Conservation (phyloP, 2,797 vertebrate genomes). For the Falco peregrinus region DNA sequence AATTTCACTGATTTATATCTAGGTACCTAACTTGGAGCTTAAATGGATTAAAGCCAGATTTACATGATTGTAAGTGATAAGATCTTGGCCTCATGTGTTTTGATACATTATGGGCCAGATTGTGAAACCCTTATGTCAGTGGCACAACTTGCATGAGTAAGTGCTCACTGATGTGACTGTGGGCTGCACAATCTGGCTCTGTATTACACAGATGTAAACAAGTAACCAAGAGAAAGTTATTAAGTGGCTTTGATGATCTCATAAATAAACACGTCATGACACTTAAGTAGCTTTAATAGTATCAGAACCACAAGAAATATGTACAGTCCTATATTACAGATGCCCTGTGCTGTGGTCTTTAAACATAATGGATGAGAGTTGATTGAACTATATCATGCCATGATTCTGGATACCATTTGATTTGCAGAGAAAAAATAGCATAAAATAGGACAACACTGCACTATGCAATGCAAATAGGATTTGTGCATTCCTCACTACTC, state of each 20-base stretch:
- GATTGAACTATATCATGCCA: conserved; percentile 27
- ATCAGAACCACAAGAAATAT: conserved; percentile 64
- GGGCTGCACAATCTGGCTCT: conserved; percentile 49
- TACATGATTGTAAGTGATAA: conserved; percentile 47
- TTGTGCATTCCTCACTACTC: neutral
- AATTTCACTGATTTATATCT: conserved; percentile 56
- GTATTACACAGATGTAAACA: conserved; percentile 48
- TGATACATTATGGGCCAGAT: conserved; percentile 49
- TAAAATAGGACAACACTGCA: conserved; percentile 1
- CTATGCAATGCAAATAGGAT: neutral
- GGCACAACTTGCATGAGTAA: conserved; percentile 47
- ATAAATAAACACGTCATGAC: conserved; percentile 66
- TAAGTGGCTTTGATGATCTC: conserved; percentile 60
- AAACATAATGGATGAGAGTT: conserved; percentile 44
- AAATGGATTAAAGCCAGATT: conserved; percentile 54
- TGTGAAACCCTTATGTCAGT: conserved; percentile 32
- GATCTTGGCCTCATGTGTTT: conserved; percentile 37
- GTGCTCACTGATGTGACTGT: neutral
- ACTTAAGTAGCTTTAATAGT: conserved; percentile 58
- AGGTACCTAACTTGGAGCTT: conserved; percentile 22
- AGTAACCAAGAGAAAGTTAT: conserved; percentile 59
- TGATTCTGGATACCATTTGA: conserved; percentile 6
- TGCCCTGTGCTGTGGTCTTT: conserved; percentile 26
- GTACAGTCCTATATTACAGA: conserved; percentile 9
- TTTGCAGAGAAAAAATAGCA: conserved; percentile 30